Percentiles rank a stretch among this genome's conserved stretches.
phyloP scores from a whole-genome alignment of 2,888 invertebrate species.

The Folsomia candida region DNA sequence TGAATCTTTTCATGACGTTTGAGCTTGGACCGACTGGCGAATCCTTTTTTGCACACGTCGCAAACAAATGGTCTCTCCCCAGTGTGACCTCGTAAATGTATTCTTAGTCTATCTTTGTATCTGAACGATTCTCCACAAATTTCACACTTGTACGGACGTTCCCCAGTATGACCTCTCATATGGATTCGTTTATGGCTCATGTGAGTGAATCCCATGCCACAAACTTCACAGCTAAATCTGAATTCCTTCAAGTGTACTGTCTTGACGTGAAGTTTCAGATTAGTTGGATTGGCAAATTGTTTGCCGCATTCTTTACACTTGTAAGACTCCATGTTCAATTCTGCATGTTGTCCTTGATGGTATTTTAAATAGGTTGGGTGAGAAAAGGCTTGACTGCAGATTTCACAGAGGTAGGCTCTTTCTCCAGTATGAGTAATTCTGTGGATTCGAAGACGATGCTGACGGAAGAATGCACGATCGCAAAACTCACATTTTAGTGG shows the following conservation, averaged over 20 bases:
- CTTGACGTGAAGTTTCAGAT: constrained; percentile 30
- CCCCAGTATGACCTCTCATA: constrained; percentile 24
- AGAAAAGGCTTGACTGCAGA: constrained; percentile 34
- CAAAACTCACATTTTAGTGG: constrained; percentile 33
- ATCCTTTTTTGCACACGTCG: no score
- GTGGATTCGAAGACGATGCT: constrained; percentile 27
- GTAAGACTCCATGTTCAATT: constrained; percentile 28
- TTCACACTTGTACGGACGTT: constrained; percentile 21
- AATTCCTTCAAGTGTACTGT: constrained; percentile 37
- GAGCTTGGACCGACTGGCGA: constrained; percentile 25
- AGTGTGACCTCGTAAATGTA: no score
- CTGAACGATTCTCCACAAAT: constrained; percentile 26
- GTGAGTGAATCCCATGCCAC: constrained; percentile 28
- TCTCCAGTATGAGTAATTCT: constrained; percentile 34
- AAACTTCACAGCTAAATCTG: constrained; percentile 29
- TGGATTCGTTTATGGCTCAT: constrained; percentile 26
- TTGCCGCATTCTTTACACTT: constrained; percentile 38
- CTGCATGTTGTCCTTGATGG: constrained; percentile 36
- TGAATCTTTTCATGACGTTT: constrained; percentile 29
- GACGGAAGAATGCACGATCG: constrained; percentile 27
- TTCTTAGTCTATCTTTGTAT: constrained; percentile 24
- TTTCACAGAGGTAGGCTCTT: constrained; percentile 36
- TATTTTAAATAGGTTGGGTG: constrained; percentile 39
- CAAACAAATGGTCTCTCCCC: no score
- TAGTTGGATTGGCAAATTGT: constrained; percentile 35